Evolutionary conservation across 2,888 invertebrate genomes (phyloP), one percentile per base, ranked within the genome.

Genomic region (Volucella inanis): DNA sequence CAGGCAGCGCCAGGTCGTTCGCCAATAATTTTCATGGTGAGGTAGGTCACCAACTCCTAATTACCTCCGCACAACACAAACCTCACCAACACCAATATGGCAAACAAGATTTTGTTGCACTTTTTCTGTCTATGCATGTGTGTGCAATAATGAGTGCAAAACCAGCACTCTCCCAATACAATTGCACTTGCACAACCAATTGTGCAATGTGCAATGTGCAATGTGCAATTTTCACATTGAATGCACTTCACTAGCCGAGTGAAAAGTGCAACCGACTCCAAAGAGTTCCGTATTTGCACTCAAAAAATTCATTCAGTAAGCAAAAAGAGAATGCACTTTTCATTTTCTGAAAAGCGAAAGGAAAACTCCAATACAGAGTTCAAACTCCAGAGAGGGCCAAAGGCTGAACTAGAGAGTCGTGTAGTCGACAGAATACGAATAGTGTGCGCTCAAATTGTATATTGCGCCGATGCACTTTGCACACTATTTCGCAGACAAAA

Each of bases 31-130:
- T 85, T 85, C 67, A 64, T 14, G 47, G 52, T 67, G 85, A 85
- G 85, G 81, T 77, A 85, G 85, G 81, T 85, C 81, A 72, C 76
- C 76, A 81, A 77, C 85, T 72, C 67, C 84, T 85, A 85, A 85
- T 81, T 85, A 81, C 81, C 72, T 68, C 4, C 62, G 62, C 64
- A 71, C 49, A 70, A 55, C 45, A 52, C 52, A 71, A 22, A 47
- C 62, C 59, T 57, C 14, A 65, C 49, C 49, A 47, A 55, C 22
- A 65, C 57, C 47, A 12, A 55, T 47, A 47, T 64, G 54, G 65
- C 12, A 57, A 50, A 49, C 15, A 45, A 54, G 15, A 22, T 59
- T 71, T 65, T 61, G 65, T 72, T 85, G 85, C 85, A 83, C 64
- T 78, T 79, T 76, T 77, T 45, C 38, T 85, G 62, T 15, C 39